Evolutionary conservation across 1,140 invertebrate genomes (phyloP), one percentile per base, ranked within the genome.

Genomic region (Sycobia sp.): DNA sequence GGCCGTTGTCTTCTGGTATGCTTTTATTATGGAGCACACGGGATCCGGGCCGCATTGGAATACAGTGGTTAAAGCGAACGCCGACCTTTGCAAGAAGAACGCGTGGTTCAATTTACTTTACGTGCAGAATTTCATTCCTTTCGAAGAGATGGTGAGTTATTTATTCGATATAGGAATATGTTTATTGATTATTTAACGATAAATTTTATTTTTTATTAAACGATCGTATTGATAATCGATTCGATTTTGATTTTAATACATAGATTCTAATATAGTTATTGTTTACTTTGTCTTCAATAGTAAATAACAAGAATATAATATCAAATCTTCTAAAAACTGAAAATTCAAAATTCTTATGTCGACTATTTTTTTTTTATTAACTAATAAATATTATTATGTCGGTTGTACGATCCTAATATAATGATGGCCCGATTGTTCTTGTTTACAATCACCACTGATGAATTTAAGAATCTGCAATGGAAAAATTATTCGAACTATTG

Each of bases 101-200:
- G 85, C 87, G 75, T 91, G 89, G 89, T 86, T 86, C 68, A 90
- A 89, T 75, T 68, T 89, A 3, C 74, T 91, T 2, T 89, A 88
- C 66, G 78, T 90, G 29, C 89, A 91, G 70, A 91, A 91, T 69
- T 88, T 87, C 57, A 88, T 87, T 65, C 86, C 86, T 1, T 86
- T 90, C 61, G 87, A 90, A 72, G 86, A 90, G 54, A 89, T 89
- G 86, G 89, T 90, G 76, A 60, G 65, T 62, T 18, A 1, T n/a
- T 46, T 25, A 29, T 27, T 29, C 16, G 4, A 16, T 16, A 29
- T 32, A 32, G 29, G 11, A 7, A 32, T n/a, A n/a, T n/a, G n/a
- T n/a, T 39, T 39, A 39, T 39, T 14, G 5, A 39, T n/a, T n/a
- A n/a, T n/a, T n/a, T n/a, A 34, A 34, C 13, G 32, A 34, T 34